Conservation (phyloP, 1,140 invertebrate genomes). For the Brachystomella parvula region DNA sequence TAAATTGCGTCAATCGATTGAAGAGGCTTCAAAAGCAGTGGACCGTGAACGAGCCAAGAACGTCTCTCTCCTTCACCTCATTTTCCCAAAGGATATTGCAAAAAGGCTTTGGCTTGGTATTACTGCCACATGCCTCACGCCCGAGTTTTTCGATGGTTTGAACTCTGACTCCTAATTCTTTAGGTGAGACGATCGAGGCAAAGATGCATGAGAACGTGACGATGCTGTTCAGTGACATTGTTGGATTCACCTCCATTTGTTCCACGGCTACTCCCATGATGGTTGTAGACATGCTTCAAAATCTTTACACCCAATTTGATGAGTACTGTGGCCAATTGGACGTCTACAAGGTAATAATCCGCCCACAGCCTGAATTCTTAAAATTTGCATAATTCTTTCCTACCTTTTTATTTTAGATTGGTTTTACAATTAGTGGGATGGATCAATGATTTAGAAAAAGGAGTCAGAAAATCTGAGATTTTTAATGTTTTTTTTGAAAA, state of each 20-base stretch:
- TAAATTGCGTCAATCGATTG: constrained; percentile 85
- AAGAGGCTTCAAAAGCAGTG: constrained; percentile 82
- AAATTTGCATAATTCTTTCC: not conserved
- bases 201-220: constrained; percentile 85
- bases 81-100: constrained; percentile 89
- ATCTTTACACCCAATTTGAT: constrained; percentile 86
- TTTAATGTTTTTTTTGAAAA: not conserved
- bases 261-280: constrained; percentile 83
- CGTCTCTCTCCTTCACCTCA: constrained; percentile 83
- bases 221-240: constrained; percentile 90
- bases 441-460: not conserved
- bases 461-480: not conserved
- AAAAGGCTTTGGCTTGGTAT: constrained; percentile 80
- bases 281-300: constrained; percentile 89
- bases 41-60: constrained; percentile 90
- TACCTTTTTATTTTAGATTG: not conserved
- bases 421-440: too few relatives aligned
- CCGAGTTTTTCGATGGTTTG: not conserved
- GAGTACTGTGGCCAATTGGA: constrained; percentile 79
- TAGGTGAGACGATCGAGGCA: constrained; percentile 80
- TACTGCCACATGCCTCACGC: not conserved
- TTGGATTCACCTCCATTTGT: constrained; percentile 91
- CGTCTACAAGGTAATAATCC: constrained; percentile 71
- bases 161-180: not conserved
- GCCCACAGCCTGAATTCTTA: not conserved